Base-by-base conservation (phyloP, 2,797 vertebrate genomes). In the Onychomys torridus region DNA sequence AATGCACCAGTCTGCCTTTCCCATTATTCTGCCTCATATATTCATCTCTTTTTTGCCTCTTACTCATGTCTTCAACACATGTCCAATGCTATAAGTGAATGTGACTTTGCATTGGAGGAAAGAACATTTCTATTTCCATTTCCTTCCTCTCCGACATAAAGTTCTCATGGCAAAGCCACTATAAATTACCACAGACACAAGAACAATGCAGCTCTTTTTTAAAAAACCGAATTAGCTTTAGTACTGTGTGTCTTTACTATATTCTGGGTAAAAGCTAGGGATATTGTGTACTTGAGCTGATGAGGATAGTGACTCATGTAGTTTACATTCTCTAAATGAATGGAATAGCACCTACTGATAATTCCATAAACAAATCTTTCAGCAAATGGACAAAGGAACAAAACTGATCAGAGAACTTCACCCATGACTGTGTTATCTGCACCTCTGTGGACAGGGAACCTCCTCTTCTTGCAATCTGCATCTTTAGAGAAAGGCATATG, bases 401-500 rank as follows among this genome's bases (percentile, higher is more conserved):
- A 8, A 27, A 34, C 0, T 40, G 4, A 71, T 13, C 63, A 27
- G 21, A 86, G 83, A 49, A 10, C 46, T 69, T 65, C 8, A 21
- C 12, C 82, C 12, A 9, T 52, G 63, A 37, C 63, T 69, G 46
- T 12, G 6, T 93, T 86, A 55, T 37, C n/a, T 69, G 6, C 12
- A 57, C 34, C 43, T 75, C 84, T 96, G 67, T 40, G 46, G 29
- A 27, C 6, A 91, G 23, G n/a, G 61, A 52, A 13, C 7, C 82
- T 0, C 37, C 19, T 76, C 90, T 95, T 69, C 34, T 14, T 78
- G 40, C 25, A 23, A 57, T 71, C 37, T 86, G 13, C 7, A 7
- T 76, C 32, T 83, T 95, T 86, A 95, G 57, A 92, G 46, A 89
- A 92, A 95, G 49, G 34, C 61, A 92, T 37, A 19, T 61, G 9